Base-by-base conservation (phyloP, 2,888 invertebrate genomes). In the Taphrorychus bicolor region DNA sequence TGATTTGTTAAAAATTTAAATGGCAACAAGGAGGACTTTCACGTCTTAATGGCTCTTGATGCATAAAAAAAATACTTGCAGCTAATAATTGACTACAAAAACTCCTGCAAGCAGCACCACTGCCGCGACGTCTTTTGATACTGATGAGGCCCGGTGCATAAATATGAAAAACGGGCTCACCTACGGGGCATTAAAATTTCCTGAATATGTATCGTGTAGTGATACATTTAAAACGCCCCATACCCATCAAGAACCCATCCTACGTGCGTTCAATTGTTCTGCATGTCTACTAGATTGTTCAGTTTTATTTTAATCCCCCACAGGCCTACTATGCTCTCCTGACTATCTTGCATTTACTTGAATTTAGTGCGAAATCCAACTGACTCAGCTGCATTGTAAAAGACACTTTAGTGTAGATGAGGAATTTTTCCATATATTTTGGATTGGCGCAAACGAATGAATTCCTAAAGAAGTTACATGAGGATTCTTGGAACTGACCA, bases 191-290 rank as follows among this genome's bases (percentile, higher is more conserved):
- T 70, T 70, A 67, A 70, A 70, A 70, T 67, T 67, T 67, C 61
- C 70, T 70, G 70, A 70, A 70, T 70, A 70, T 70, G 70, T 70
- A 70, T 67, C 70, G 69, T 71, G 72, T 72, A 71, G 70, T 71
- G 73, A 66, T 68, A 73, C 71, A 72, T 72, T 70, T 73, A 72
- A 71, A 71, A 73, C 73, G 73, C 73, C 73, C 72, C 72, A 66
- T 70, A 70, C 71, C 71, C 72, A 72, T 72, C 72, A 71, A 67
- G 67, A 64, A 63, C 57, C 66, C 70, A 66, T 70, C 70, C 70
- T 70, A 70, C 70, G 70, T 67, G 58, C 70, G 61, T 70, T 70
- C 70, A 67, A 70, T 70, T 70, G 70, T 70, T 70, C 67, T 60
- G 70, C 70, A 66, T 70, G 70, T 70, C 70, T 70, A 70, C 70